Conservation (phyloP, 2,888 invertebrate species). For the Rotaria magnacalcarata region DNA sequence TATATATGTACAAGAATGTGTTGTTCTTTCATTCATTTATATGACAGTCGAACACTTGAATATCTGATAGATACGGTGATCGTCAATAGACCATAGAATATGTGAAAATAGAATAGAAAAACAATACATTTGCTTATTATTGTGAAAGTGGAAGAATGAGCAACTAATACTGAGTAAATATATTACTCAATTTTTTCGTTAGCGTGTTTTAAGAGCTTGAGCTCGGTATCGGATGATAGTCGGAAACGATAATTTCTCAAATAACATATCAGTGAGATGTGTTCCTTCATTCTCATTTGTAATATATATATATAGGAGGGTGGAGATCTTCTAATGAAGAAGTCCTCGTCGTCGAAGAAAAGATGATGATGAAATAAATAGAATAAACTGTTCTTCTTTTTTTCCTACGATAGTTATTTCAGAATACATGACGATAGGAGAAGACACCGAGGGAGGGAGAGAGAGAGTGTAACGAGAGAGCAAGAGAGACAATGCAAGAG, state of each 20-base stretch:
- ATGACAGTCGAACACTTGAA: not conserved
- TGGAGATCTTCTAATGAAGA: slow-evolving; percentile 29
- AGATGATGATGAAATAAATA: slow-evolving; percentile 11
- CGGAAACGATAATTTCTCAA: slow-evolving; percentile 28
- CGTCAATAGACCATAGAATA: not conserved
- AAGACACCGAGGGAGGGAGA: not conserved
- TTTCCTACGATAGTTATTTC: not conserved
- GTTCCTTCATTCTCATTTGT: not conserved
- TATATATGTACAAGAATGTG: not conserved
- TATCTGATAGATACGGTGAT: not conserved
- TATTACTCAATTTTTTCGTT: not conserved
- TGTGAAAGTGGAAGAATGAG: not conserved
- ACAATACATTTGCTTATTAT: not conserved
- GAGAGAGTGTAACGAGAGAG: not conserved
- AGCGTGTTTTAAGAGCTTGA: not conserved
- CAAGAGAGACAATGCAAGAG: not conserved
- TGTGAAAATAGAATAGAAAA: not conserved
- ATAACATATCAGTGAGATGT: slow-evolving; percentile 1
- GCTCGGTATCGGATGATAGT: not conserved
- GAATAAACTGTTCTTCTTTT: slow-evolving; percentile 6
- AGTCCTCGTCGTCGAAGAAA: slow-evolving; percentile 2
- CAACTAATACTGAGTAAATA: not conserved
- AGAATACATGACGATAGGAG: not conserved
- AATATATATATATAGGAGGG: not conserved
- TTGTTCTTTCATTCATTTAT: slow-evolving; percentile 13